Base-by-base conservation (phyloP, 2,888 invertebrate genomes). In the Orchesellides sinensis region DNA sequence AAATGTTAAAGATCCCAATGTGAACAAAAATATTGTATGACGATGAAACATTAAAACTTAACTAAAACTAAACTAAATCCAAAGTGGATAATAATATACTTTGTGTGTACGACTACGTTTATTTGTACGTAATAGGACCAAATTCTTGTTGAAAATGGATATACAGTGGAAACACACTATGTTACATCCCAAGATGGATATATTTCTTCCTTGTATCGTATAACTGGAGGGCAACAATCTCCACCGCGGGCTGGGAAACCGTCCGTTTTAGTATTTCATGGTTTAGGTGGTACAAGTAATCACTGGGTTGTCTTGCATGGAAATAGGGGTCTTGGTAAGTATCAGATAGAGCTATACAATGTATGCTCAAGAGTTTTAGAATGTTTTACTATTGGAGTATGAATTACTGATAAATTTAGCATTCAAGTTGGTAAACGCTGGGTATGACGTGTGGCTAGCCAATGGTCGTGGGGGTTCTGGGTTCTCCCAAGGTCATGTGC, bases 11-110 rank as follows among this genome's bases (percentile, higher is more conserved):
- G 69, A 52, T 52, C 49, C 69, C 29, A 25, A 49, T n/a, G 52
- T 25, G 12, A 19, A 69, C 21, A 69, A 69, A 52, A n/a, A 77
- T 93, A 92, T 88, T 96, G 95, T 87, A 96, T 91, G 83, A 93
- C 23, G 17, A 19, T 8, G 25, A 10, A 54, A 54, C n/a, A n/a
- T n/a, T n/a, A n/a, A n/a, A n/a, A n/a, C n/a, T n/a, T n/a, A n/a
- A n/a, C n/a, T n/a, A n/a, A n/a, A n/a, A n/a, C n/a, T n/a, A n/a
- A n/a, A n/a, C n/a, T n/a, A n/a, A n/a, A n/a, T n/a, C n/a, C n/a
- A n/a, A n/a, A n/a, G n/a, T n/a, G n/a, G n/a, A n/a, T n/a, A n/a
- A n/a, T n/a, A n/a, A n/a, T n/a, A n/a, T n/a, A n/a, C n/a, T n/a
- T n/a, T n/a, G n/a, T n/a, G n/a, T n/a, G n/a, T n/a, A n/a, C n/a